Evolutionary conservation across 2,888 invertebrate genomes (phyloP), one percentile per base, ranked within the genome.

Genomic region (Thymelicus lineola): DNA sequence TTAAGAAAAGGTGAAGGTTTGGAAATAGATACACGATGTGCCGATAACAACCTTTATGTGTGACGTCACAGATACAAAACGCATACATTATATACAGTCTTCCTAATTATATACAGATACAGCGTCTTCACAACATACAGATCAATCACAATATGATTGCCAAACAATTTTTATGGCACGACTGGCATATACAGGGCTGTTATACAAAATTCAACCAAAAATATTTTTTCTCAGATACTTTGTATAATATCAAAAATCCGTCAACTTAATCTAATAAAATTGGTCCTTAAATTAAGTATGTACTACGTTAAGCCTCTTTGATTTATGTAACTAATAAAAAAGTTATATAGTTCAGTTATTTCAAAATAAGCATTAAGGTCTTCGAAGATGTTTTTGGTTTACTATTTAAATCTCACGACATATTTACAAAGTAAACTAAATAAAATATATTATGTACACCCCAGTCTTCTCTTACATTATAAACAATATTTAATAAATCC

Each of bases 1-100:
- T 6, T 36, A 36, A 36, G 36, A 36, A 38, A 38, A 9, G 38
- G 38, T 38, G n/a, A 15, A 12, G 6, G 12, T 15, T 1, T 6
- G 7, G 0, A 17, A 48, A 48, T 45, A 78, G 76, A 75, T 75
- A 76, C 75, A 74, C 77, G 59, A 63, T 66, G 38, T 64, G 28
- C 60, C 59, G 7, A 68, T 53, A 68, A 71, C 63, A 63, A 67
- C 66, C 36, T 78, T 77, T 75, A 77, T 69, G 28, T n/a, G 62
- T 48, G 58, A 58, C 72, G 68, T 71, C 68, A 71, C 60, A 73
- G 70, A 73, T 74, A 72, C 59, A 74, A 77, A 73, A 76, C 74
- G 76, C 81, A 83, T 89, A 89, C 86, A 90, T 90, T 91, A 91
- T 91, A 91, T 91, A 93, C 92, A 93, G 92, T 93, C 92, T 92